These are phyloP conservation scores for Sander lucioperca DNA, from an alignment of 2,113 vertebrate species.

Conservation along the genomic window DNA sequence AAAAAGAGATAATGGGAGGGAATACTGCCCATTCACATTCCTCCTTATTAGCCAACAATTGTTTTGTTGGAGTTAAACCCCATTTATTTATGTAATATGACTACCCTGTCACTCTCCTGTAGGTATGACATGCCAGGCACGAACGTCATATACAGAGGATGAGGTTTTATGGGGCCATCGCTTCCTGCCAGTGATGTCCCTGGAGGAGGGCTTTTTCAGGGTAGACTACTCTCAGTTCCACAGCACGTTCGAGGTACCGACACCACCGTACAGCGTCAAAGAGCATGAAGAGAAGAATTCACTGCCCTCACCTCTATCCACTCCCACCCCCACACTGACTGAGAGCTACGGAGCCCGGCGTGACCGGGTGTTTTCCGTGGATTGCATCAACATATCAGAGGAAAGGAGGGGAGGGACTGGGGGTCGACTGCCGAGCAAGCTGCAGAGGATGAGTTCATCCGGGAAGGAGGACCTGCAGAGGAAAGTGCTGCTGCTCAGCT, in stretches of 20 bases:
- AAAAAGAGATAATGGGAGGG: slow-evolving; percentile 23
- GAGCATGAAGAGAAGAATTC: slow-evolving; percentile 88
- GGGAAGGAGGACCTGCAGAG: slow-evolving; percentile 86
- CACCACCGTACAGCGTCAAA: slow-evolving; percentile 89
- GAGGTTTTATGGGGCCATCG: slow-evolving; percentile 94
- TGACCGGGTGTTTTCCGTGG: slow-evolving; percentile 84
- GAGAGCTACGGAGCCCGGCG: slow-evolving; percentile 71
- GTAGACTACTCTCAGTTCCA: slow-evolving; percentile 95
- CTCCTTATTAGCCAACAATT: slow-evolving; percentile 11
- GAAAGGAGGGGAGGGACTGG: slow-evolving; percentile 72
- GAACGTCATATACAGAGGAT: slow-evolving; percentile 92
- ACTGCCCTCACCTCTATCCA: slow-evolving; percentile 79
- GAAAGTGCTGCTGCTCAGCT: slow-evolving; percentile 83
- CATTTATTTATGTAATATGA: neutral
- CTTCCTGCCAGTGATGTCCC: slow-evolving; percentile 92
- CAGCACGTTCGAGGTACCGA: slow-evolving; percentile 90
- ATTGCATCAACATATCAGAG: slow-evolving; percentile 81
- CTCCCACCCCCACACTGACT: slow-evolving; percentile 73
- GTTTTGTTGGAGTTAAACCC: slow-evolving; percentile 13
- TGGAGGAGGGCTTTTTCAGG: slow-evolving; percentile 92
- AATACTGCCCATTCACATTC: slow-evolving; percentile 26
- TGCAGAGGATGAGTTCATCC: slow-evolving; percentile 87
- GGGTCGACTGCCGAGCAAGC: slow-evolving; percentile 86
- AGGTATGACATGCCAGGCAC: slow-evolving; percentile 94
- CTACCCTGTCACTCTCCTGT: slow-evolving; percentile 13